Evolutionary conservation across 2,797 vertebrate genomes (phyloP), one percentile per base, ranked within the genome.

Genomic region (Hydrocynus forskahlii): DNA sequence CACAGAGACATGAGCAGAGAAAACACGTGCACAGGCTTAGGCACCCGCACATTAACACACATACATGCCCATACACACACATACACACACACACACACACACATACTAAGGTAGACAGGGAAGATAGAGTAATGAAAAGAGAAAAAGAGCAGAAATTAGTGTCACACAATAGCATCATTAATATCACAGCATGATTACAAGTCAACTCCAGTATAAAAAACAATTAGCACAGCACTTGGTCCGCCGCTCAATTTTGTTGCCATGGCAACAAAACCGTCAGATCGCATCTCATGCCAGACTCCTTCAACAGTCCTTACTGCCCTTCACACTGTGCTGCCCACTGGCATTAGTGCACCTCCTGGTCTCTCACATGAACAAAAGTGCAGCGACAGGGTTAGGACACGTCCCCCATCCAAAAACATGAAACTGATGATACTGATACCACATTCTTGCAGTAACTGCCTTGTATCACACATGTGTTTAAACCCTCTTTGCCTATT

Each of bases 231-330:
- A 63, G 38, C 43, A 52, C 38, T 16, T 40, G 29, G 52, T 19
- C 76, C 70, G 73, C 67, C 23, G 78, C 55, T 70, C 71, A 45
- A 72, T 81, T 83, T 54, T 74, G 80, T 84, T 77, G 73, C 43
- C 85, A 82, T 80, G 82, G 69, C 81, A 84, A 86, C 85, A 84
- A 80, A 84, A 84, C 52, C 45, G 76, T 84, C 55, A 74, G 62
- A 29, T 50, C 25, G 1, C n/a, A 54, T 54, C 57, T 66, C 73
- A 8, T 55, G 60, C 82, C 23, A 7, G 29, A 66, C 59, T n/a
- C n/a, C 69, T 79, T 63, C 72, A 79, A 79, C 10, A 45, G 68
- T 57, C 13, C 23, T 29, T 23, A 2, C 10, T 71, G 69, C 7
- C 50, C 50, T 80, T 74, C 35, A 73, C 5, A 79, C 17, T 48